Conservation (phyloP, 2,797 vertebrate genomes). For the Prionace glauca region DNA sequence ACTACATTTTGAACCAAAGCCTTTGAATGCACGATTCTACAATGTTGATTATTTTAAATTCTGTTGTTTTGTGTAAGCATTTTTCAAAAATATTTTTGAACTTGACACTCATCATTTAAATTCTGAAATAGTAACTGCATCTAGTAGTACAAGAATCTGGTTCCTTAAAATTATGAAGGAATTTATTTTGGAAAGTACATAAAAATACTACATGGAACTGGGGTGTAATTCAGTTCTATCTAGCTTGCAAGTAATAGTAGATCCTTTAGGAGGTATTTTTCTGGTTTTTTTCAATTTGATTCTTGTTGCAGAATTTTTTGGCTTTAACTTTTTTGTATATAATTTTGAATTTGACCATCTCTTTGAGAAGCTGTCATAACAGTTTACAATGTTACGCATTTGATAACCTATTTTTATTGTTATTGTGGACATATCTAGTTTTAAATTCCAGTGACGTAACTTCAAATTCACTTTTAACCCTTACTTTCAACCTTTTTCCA, state of each 20-base stretch:
- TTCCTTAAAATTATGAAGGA: background rate
- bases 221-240: background rate
- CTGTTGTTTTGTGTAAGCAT: background rate
- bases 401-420: background rate
- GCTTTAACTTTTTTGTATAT: too few relatives aligned
- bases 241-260: background rate
- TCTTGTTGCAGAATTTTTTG: too few relatives aligned
- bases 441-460: background rate
- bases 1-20: background rate
- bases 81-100: constrained; percentile 10
- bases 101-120: background rate
- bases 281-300: background rate
- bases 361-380: background rate
- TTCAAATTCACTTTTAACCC: background rate
- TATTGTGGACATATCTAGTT: background rate
- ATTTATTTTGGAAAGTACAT: background rate
- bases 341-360: background rate
- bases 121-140: background rate
- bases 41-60: background rate
- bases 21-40: background rate
- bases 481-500: background rate
- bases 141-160: background rate
- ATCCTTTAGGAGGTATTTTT: background rate
- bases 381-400: background rate
- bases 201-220: background rate